These are phyloP conservation scores for Bimastos eiseni DNA, from an alignment of 2,888 invertebrate genomes.

Conservation along the genomic window DNA sequence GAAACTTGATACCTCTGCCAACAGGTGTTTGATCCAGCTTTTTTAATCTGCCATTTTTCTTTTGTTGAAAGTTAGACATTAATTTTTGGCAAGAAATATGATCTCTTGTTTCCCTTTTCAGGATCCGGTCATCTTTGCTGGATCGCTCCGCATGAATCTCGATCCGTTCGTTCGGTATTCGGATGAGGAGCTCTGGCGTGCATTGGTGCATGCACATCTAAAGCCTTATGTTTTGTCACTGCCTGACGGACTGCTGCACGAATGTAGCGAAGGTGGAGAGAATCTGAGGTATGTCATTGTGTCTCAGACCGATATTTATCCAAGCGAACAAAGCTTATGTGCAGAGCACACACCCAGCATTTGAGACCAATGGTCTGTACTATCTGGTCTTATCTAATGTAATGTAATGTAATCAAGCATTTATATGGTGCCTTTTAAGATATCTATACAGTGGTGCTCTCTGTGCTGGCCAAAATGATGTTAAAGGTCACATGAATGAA, in stretches of 20 bases:
- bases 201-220: slow-evolving; percentile 84
- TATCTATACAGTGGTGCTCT: too few species aligned
- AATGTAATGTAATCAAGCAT: too few species aligned
- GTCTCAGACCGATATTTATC: background rate
- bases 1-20: background rate
- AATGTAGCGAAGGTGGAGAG: slow-evolving; percentile 87
- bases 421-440: too few species aligned
- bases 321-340: background rate
- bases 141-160: slow-evolving; percentile 84
- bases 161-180: slow-evolving; percentile 81
- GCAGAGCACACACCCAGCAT: too few species aligned
- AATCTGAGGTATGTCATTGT: slow-evolving; percentile 69
- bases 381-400: too few species aligned
- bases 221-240: slow-evolving; percentile 80
- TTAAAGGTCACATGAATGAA: too few species aligned
- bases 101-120: slow-evolving; percentile 58
- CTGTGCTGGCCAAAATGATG: too few species aligned
- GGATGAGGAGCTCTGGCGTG: slow-evolving; percentile 84
- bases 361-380: too few species aligned
- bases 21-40: background rate
- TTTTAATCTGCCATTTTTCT: background rate
- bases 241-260: slow-evolving; percentile 77
- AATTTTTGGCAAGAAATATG: slow-evolving; percentile 26
- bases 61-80: slow-evolving; percentile 7
- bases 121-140: slow-evolving; percentile 93